Evolutionary conservation across 2,113 vertebrate genomes (phyloP), one percentile per base, ranked within the genome.

Genomic region (Clinocottus analis): DNA sequence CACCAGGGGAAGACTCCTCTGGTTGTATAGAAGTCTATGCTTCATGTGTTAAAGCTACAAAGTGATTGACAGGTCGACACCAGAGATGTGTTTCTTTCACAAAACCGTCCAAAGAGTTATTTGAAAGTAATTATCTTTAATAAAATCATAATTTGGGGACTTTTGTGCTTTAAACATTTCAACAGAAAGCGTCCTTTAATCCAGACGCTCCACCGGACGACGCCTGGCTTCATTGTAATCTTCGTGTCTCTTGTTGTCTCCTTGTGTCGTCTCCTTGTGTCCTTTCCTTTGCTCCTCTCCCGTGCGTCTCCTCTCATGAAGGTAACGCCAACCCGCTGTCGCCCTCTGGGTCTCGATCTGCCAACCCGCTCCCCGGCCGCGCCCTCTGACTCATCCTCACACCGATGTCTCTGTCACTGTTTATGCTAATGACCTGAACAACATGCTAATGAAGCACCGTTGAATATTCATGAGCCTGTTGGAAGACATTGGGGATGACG

Each of bases 321-420:
- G 47, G 45, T 88, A 80, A 82, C 76, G 80, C 75, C 27, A 75
- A 75, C 82, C 89, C 45, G 79, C 70, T 64, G 79, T 80, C 77
- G 58, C 77, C 45, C 84, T 25, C 21, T 1, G 13, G 83, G 45
- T 39, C 55, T 12, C 16, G 37, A 59, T 82, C 69, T 75, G 75
- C 82, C 80, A 80, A 49, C 85, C 35, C 59, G 5, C 35, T 21
- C 43, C 5, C 35, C 35, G 19, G 31, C 10, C 10, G 5, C 47
- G 75, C 60, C 84, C 79, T 89, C 85, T 89, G 87, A 89, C 55
- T 90, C 82, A 88, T 85, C 66, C 47, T 78, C 72, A 69, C 41
- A 7, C 68, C 74, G 82, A 77, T 72, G 82, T 81, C 80, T 72
- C 10, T 86, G 85, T 88, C 83, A 63, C 58, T 1, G 79, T 10